Evolutionary conservation across 2,113 vertebrate genomes (phyloP).

Genomic region (Dipodomys ordii): DNA sequence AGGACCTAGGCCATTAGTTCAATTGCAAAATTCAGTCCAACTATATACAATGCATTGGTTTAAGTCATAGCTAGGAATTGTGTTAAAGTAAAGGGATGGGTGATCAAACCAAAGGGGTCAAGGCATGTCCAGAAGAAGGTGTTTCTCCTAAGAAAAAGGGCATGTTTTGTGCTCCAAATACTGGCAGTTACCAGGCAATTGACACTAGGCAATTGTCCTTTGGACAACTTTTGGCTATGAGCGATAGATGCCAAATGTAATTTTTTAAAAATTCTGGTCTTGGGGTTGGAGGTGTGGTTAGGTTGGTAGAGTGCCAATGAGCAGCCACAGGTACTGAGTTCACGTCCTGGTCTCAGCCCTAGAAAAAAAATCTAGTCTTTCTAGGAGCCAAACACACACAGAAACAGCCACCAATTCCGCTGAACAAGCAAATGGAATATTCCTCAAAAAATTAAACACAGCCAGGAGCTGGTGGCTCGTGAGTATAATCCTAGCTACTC

Average conservation of each 20-base stretch:
- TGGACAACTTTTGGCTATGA: background rate
- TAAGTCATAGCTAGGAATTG: background rate
- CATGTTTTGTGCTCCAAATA: background rate
- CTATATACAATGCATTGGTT: background rate
- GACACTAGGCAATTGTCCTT: background rate
- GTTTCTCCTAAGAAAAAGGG: background rate
- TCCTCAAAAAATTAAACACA: background rate
- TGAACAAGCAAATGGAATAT: background rate
- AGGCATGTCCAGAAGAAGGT: background rate
- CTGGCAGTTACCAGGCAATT: background rate
- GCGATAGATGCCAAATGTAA: no score
- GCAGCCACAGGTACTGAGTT: no score
- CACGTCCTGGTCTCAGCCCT: no score
- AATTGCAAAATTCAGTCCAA: background rate
- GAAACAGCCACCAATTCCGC: background rate
- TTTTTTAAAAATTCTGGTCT: no score
- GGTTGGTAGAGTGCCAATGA: no score
- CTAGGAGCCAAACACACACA: background rate
- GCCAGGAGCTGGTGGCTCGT: no score
- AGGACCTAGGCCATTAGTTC: no score
- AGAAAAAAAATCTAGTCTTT: background rate
- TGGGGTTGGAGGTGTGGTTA: no score
- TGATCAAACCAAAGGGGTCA: background rate
- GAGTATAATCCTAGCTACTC: no score
- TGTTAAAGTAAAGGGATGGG: background rate